Evolutionary conservation across 2,113 vertebrate species (phyloP).

Genomic region (Abramis brama): DNA sequence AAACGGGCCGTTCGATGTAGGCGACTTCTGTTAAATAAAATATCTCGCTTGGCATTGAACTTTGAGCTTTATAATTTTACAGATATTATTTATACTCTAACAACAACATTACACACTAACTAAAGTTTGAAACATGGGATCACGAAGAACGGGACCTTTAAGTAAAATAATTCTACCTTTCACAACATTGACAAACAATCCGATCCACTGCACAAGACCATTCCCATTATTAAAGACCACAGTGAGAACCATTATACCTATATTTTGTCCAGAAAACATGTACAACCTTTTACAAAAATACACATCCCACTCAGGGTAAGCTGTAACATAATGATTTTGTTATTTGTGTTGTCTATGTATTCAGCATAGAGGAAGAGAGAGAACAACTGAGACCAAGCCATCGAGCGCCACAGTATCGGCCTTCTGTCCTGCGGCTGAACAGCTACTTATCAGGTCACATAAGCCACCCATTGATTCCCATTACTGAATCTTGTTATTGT

Average conservation of each 20-base stretch:
- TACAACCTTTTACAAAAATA: constrained; percentile 14
- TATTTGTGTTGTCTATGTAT: constrained; percentile 22
- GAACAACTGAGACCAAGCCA: constrained; percentile 18
- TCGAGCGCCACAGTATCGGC: constrained; percentile 8
- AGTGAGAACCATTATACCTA: neutral
- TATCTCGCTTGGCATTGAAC: too few relatives aligned
- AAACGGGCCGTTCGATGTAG: too few relatives aligned
- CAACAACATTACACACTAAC: too few relatives aligned
- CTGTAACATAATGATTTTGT: constrained; percentile 34
- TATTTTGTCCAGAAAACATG: neutral
- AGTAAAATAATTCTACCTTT: neutral
- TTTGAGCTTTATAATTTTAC: too few relatives aligned
- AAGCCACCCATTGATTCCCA: constrained; percentile 57
- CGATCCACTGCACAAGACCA: neutral
- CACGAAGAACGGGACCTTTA: too few relatives aligned
- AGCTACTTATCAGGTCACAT: constrained; percentile 49
- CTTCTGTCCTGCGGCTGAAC: constrained; percentile 32
- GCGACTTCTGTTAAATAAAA: too few relatives aligned
- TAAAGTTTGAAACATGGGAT: too few relatives aligned
- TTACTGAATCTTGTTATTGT: constrained; percentile 55
- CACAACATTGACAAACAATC: neutral
- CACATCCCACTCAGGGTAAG: constrained; percentile 9
- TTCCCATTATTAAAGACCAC: neutral
- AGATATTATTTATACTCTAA: too few relatives aligned
- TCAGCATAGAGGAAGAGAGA: constrained; percentile 9